Evolutionary conservation across 2,113 vertebrate genomes (phyloP), one percentile per base, ranked within the genome.

Genomic region (Tonatia bakeri): DNA sequence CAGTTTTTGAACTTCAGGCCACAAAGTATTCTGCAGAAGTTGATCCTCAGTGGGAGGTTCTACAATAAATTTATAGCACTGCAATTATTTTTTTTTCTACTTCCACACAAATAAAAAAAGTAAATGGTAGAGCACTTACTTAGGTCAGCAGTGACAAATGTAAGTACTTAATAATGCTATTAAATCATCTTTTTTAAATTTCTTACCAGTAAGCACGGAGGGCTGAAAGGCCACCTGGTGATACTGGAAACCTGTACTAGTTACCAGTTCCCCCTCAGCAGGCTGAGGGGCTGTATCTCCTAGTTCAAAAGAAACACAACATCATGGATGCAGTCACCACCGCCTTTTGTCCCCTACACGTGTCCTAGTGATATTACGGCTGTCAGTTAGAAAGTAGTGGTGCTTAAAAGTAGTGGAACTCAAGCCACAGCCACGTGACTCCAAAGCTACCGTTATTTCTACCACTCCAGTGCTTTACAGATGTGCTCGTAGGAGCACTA

Each of bases 1-100:
- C 99, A 99, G 97, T 97, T 99, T 99, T 97, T 99, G 99, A 97
- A 99, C 98, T 98, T 99, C 99, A 64, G 99, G 99, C 99, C 99
- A 99, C 76, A 99, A 98, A 5, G 99, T 99, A 98, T 99, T 99
- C 98, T 99, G 99, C 90, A 99, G 98, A 95, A 99, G 99, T 96
- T 99, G 99, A 98, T 99, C 99, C 96, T 99, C 99, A 93, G 99
- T 98, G 40, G 99, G 99, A 76, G 99, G 99, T 94, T 99, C 99
- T 99, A 96, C 10, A 98, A 98, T 38, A 98, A 40, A 97, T 82
- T 96, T 38, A 82, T 3, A 86, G 28, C 31, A 86, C 4, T 87
- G 22, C 38, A 67, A 20, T 87, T 87, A 80, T 33, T 83, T 84
- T 90, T 90, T 91, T 38, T 91, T 38, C 47, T 40, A 75, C 43